Evolutionary conservation across 2,797 vertebrate species (phyloP), one percentile per base, ranked within the genome.

Genomic region (Pangasius sanitwongsei): DNA sequence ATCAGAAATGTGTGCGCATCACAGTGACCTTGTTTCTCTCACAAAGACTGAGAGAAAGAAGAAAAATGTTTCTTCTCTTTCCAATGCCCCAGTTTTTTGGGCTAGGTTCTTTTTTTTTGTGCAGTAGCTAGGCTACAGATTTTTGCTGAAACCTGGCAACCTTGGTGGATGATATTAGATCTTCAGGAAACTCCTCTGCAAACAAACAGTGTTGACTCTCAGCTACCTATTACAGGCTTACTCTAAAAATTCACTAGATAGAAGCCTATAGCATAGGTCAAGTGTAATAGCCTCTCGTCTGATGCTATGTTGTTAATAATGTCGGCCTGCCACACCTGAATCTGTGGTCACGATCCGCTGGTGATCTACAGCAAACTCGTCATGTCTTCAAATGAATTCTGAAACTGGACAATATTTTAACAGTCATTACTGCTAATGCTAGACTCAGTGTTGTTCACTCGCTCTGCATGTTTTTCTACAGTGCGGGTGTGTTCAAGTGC

Each of bases 401-500:
- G 50, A 28, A 74, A 13, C 18, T 50, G 12, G 9, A 16, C 15
- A 65, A 1, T 28, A 50, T 63, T 57, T 63, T 7, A 23, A 1
- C 1, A 67, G 28, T 75, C 13, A 31, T 28, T 61, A 9, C 55
- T 86, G 70, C 63, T 74, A 11, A 44, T 44, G 59, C 28, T 53
- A 37, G 2, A 34, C n/a, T 67, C 37, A 0, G 37, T 25, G 37
- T 44, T 74, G 6, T 16, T 74, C 20, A 41, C 70, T 4, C 25
- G 8, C 44, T 15, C 44, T n/a, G 25, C 72, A 15, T 86, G 50
- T 78, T 88, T 4, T 13, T 16, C 95, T 96, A 87, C 96, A 99
- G 98, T 57, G 98, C 98, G 95, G 98, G 98, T 0, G 97, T 99
- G 89, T 99, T 99, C 95, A 99, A 98, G 94, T 99, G 98, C 92